Evolutionary conservation across 2,797 vertebrate genomes (phyloP).

Genomic region (Smutsia temminckii): DNA sequence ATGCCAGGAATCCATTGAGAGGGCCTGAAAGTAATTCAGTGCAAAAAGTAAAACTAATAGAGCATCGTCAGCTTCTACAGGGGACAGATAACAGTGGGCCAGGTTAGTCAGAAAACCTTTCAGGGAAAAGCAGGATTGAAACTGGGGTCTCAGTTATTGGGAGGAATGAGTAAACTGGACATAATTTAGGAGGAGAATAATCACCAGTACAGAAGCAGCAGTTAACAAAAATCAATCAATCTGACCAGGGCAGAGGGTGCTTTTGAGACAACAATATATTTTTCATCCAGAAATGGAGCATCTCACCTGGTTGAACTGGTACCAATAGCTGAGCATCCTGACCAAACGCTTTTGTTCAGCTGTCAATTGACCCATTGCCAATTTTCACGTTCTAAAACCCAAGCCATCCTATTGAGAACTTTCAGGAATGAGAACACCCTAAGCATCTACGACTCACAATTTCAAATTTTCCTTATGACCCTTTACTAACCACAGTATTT

Average conservation of each 20-base stretch:
- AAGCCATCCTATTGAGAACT: constrained; percentile 40
- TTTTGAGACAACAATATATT: constrained; percentile 29
- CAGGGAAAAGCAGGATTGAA: not conserved
- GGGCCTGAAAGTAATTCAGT: not conserved
- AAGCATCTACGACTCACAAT: not conserved
- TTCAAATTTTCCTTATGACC: not conserved
- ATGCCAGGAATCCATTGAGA: not conserved
- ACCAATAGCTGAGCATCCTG: constrained; percentile 57
- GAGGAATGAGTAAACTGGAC: not conserved
- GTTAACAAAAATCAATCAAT: not conserved
- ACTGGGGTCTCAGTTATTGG: not conserved
- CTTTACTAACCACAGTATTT: not conserved
- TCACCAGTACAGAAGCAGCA: not conserved
- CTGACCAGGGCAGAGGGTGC: not conserved
- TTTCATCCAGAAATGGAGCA: constrained; percentile 43
- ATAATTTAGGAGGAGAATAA: not conserved
- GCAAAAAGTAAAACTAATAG: not conserved
- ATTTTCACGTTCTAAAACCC: constrained; percentile 64
- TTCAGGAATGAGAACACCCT: not conserved
- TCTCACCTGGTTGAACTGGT: constrained; percentile 56
- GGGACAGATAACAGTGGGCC: not conserved
- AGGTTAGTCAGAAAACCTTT: not conserved
- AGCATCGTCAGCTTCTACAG: not conserved
- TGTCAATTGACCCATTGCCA: constrained; percentile 61
- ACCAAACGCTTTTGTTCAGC: constrained; percentile 58